Conservation (phyloP, 2,797 vertebrate genomes). For the Lates japonicus region DNA sequence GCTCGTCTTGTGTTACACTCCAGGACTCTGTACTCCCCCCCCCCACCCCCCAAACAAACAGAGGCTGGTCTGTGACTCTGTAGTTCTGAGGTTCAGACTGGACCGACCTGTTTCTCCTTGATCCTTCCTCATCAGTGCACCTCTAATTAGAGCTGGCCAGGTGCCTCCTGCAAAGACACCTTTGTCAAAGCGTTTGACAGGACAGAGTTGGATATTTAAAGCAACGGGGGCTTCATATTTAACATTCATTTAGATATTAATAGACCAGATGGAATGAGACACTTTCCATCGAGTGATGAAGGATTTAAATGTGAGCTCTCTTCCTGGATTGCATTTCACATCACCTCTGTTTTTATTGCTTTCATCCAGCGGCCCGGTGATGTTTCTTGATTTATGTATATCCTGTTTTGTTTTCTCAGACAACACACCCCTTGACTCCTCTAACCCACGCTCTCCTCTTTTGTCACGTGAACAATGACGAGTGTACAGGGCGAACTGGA, state of each 20-base stretch:
- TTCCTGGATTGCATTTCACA: conserved; percentile 53
- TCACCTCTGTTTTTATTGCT: conserved; percentile 53
- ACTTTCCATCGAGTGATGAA: conserved; percentile 43
- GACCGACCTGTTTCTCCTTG: conserved; percentile 70
- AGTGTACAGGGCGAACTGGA: conserved; percentile 27
- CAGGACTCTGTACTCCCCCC: conserved; percentile 1
- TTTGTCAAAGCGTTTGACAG: conserved; percentile 35
- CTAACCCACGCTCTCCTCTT: conserved; percentile 34
- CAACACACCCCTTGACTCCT: conserved; percentile 30
- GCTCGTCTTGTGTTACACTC: conserved; percentile 36
- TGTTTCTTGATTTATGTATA: conserved; percentile 27
- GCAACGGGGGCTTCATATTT: conserved; percentile 43
- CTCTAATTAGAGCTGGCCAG: conserved; percentile 53
- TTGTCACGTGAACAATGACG: conserved; percentile 31
- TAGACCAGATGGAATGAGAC: conserved; percentile 48
- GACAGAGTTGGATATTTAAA: conserved; percentile 45
- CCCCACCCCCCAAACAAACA: conserved; percentile 26
- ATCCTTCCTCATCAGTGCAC: conserved; percentile 53
- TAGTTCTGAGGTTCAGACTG: conserved; percentile 52
- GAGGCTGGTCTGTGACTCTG: conserved; percentile 52
- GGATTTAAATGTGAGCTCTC: conserved; percentile 46
- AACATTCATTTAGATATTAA: conserved; percentile 61
- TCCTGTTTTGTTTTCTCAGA: conserved; percentile 55
- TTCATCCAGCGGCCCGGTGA: conserved; percentile 25
- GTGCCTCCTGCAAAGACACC: conserved; percentile 54